Evolutionary conservation across 1,140 invertebrate species (phyloP).

Genomic region (Zaprionus davidi): DNA sequence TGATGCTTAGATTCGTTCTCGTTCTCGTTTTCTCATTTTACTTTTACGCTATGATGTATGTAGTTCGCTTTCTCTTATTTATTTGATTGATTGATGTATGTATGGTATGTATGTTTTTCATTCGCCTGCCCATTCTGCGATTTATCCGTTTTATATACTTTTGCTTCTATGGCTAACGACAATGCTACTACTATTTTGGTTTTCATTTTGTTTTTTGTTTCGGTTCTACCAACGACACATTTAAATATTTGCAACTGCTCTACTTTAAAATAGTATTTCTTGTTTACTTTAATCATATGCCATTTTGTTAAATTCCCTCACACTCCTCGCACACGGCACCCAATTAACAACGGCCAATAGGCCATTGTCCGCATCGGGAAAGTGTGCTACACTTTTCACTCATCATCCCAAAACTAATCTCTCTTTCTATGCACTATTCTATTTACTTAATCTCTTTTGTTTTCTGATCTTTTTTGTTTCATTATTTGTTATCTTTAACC

Average conservation of each 20-base stretch:
- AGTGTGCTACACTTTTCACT: conserved; percentile 66
- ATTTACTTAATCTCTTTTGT: conserved; percentile 10
- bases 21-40: conserved; percentile 3
- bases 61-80: conserved; percentile 45
- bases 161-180: conserved; percentile 75
- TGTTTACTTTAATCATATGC: conserved; percentile 62
- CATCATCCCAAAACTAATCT: conserved; percentile 43
- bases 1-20: conserved; percentile 55
- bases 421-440: conserved; percentile 25
- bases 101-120: conserved; percentile 72
- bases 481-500: conserved; percentile 43
- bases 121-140: conserved; percentile 21
- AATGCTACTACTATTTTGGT: conserved; percentile 74
- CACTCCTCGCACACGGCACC: conserved; percentile 10
- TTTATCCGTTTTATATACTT: conserved; percentile 29
- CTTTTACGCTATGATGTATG: conserved; percentile 62
- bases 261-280: conserved; percentile 79
- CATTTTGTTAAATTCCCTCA: conserved; percentile 55
- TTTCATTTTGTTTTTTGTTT: conserved; percentile 48
- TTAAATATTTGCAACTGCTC: conserved; percentile 81
- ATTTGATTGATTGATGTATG: conserved; percentile 70
- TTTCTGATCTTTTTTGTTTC: conserved; percentile 23
- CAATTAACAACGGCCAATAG: conserved; percentile 54
- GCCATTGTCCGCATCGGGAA: conserved; percentile 52
- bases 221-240: conserved; percentile 75